Percentiles rank a stretch among this genome's conserved stretches.
phyloP scores from a whole-genome alignment of 1,140 invertebrate genomes.

The Popillia japonica region DNA sequence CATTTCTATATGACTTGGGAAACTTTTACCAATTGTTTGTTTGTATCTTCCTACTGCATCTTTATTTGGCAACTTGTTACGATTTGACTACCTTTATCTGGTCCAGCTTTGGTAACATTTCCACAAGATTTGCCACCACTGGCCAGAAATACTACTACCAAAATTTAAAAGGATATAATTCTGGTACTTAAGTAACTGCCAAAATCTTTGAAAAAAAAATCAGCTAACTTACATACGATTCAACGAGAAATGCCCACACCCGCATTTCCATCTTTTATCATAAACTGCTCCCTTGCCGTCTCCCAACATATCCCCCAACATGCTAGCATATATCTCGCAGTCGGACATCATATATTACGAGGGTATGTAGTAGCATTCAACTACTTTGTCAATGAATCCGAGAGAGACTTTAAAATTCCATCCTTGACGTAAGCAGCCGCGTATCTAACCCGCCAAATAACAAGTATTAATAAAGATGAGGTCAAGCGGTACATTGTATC shows the following conservation, averaged over 20 bases:
- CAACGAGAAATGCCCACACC: neutral
- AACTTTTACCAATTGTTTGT: no score
- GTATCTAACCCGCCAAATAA: neutral
- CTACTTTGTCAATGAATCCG: slow-evolving; percentile 10
- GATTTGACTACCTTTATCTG: no score
- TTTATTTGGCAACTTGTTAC: no score
- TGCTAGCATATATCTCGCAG: slow-evolving; percentile 41
- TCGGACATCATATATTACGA: slow-evolving; percentile 40
- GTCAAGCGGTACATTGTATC: neutral
- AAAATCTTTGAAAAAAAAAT: no score
- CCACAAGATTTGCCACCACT: no score
- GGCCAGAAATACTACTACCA: no score
- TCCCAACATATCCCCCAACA: neutral
- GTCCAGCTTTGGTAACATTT: no score
- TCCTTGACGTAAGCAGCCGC: neutral
- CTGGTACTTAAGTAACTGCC: no score
- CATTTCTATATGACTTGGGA: no score
- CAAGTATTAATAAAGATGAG: slow-evolving; percentile 24
- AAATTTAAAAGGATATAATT: no score
- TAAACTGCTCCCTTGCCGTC: neutral
- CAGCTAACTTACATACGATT: no score
- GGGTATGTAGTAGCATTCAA: slow-evolving; percentile 39
- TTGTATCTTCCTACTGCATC: no score
- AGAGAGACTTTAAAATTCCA: neutral
- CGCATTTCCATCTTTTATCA: neutral